Base-by-base conservation (phyloP, 2,797 vertebrate genomes). In the Neosalanx taihuensis region DNA sequence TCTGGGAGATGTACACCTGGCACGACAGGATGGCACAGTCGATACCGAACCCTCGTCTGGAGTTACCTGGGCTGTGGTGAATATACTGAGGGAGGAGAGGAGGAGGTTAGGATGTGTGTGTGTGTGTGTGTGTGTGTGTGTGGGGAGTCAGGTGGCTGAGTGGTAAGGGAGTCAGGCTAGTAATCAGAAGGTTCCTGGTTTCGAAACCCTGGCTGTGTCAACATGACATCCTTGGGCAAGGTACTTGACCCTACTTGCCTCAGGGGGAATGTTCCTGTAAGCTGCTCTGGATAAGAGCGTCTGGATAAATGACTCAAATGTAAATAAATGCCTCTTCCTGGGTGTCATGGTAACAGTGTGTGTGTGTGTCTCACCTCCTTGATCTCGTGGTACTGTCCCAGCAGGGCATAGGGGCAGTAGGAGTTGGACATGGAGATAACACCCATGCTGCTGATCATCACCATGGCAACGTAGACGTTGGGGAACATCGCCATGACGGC, bases 1-100 rank as follows among this genome's bases (percentile, higher is more conserved):
- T 99, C 92, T 99, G 98, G 69, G 96, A 97, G 92, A 99, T 97
- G 90, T 99, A 99, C 72, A 98, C 98, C 89, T 99, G 94, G 60
- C 94, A 96, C 0, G 92, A 93, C 35, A 93, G 85, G 76, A 95
- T 93, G 46, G 92, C 91, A 0, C 93, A 94, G 86, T 96, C 95
- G 6, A 96, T 95, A 84, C 95, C 95, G 0, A 95, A 96, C 5
- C 95, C 94, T 1, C 95, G 91, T 85, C 88, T 93, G 0, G 95
- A 95, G 81, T 90, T 94, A 23, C 93, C 93, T 0, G 94, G 95
- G 70, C 94, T 94, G 79, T 94, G 93, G 49, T 93, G 91, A 3
- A 94, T 86, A 37, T 93, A 90, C 91, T 90, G 86, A 7, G 41
- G 30, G 71, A n/a, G n/a, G 5, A 70, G 18, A 75, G 37, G 37